Evolutionary conservation across 2,797 vertebrate genomes (phyloP), one percentile per base, ranked within the genome.

Genomic region (Microctenopoma lineatum): DNA sequence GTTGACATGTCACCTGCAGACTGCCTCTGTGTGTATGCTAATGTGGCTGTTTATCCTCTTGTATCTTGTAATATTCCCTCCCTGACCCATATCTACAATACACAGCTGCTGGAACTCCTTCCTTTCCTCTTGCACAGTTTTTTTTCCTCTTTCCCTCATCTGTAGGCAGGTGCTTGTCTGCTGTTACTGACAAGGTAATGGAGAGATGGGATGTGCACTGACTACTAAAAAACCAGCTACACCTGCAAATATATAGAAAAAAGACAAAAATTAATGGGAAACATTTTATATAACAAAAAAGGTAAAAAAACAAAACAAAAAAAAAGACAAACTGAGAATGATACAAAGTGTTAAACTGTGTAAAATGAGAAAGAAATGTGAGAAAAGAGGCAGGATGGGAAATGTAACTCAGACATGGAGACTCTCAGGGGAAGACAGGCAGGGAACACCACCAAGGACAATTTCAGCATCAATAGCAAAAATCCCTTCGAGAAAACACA

Each of bases 391-490:
- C 18, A 57, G 41, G 77, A 26, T 50, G 21, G n/a, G 15, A 66
- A 64, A 36, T 48, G 45, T 51, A 48, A 45, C 21, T 64, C 39
- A 69, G 41, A 16, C 58, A 53, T 16, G 26, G 47, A 45, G 39
- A 51, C 42, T 75, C 79, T 75, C 72, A 29, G 18, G 75, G 78
- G 85, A 75, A 61, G 69, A 75, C 56, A 71, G 70, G 59, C 73
- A 76, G 69, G 73, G 54, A 79, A 80, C 66, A 64, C 73, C 77
- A 88, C 79, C 77, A 86, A 90, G 84, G 84, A 89, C 82, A 79
- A 80, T 86, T 80, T 79, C 51, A 50, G 62, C 79, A 75, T 85
- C 79, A 87, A 66, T 66, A 58, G 68, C 25, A 15, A 52, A 54
- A 78, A 77, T 59, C 46, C 74, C 81, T 73, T 64, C 1, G 79